Percentiles rank a stretch among this genome's conserved stretches.
These are phyloP conservation scores for Chromoteleia sp. DNA, from an alignment of 2,888 invertebrate species.

Conservation along the genomic window DNA sequence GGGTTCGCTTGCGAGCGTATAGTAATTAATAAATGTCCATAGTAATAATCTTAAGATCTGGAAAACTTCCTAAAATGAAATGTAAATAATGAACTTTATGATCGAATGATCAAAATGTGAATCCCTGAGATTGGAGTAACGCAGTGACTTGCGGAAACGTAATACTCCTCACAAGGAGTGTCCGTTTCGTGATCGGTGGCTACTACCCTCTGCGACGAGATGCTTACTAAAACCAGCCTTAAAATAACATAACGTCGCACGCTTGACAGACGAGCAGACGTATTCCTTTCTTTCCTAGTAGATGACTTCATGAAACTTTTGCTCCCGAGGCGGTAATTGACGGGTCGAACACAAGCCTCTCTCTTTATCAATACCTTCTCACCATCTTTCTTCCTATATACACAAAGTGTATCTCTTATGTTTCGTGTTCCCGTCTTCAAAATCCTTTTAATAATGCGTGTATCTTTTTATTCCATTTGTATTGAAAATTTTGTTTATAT, in stretches of 20 bases:
- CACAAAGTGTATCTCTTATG: conserved; percentile 32
- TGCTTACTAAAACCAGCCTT: conserved; percentile 74
- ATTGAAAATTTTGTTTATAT: no score
- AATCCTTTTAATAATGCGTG: no score
- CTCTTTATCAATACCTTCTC: conserved; percentile 51
- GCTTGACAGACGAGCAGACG: conserved; percentile 69
- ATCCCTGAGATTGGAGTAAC: no score
- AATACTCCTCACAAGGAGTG: conserved; percentile 66
- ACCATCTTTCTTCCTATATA: conserved; percentile 31
- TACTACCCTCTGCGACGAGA: conserved; percentile 74
- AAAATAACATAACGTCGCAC: conserved; percentile 78
- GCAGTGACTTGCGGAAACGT: conserved; percentile 76
- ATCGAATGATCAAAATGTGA: no score
- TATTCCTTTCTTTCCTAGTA: conserved; percentile 81
- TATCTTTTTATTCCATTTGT: no score
- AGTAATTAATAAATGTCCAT: no score
- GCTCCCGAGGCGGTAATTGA: conserved; percentile 73
- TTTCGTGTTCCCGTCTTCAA: conserved; percentile 2
- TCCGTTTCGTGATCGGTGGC: conserved; percentile 75
- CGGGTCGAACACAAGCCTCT: conserved; percentile 74
- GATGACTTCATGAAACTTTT: conserved; percentile 82
- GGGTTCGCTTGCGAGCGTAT: no score
- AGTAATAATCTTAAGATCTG: no score
- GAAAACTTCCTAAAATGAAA: no score
- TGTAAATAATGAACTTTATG: conserved; percentile 32